These are phyloP conservation scores for Ptychoptera albimana DNA, from an alignment of 2,888 invertebrate species.

Conservation along the genomic window DNA sequence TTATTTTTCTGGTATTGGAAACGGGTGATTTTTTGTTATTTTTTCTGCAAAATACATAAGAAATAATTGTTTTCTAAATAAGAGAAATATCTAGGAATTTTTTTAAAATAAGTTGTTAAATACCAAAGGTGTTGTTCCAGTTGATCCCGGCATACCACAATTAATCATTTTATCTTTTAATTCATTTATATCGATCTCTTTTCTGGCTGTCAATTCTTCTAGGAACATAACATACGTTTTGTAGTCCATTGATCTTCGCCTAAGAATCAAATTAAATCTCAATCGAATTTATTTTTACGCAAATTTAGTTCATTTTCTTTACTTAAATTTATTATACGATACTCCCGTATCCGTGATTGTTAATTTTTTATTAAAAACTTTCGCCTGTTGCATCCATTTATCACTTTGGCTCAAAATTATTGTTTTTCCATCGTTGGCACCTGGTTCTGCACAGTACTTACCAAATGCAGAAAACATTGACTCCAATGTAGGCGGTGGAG, in stretches of 20 bases:
- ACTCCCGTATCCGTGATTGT: constrained; percentile 1
- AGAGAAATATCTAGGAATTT: too few species aligned
- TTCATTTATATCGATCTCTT: neutral
- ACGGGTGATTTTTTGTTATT: neutral
- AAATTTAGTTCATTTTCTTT: neutral
- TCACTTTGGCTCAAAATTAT: constrained; percentile 4
- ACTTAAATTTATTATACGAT: constrained; percentile 1
- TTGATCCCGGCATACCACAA: neutral
- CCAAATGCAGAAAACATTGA: constrained; percentile 3
- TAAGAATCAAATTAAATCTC: neutral
- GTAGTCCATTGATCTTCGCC: neutral
- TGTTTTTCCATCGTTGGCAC: neutral
- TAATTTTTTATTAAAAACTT: constrained; percentile 1
- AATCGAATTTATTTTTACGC: neutral
- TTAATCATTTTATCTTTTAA: neutral
- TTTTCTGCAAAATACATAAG: too few species aligned
- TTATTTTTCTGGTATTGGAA: neutral
- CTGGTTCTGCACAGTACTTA: neutral
- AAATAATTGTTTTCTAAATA: too few species aligned
- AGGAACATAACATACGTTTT: neutral
- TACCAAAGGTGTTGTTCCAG: too few species aligned
- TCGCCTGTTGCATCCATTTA: constrained; percentile 6
- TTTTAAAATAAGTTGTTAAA: too few species aligned
- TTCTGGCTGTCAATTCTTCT: neutral
- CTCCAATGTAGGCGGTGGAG: constrained; percentile 1